These are phyloP conservation scores for Pollenia amentaria DNA, from an alignment of 2,888 invertebrate genomes.

Conservation along the genomic window DNA sequence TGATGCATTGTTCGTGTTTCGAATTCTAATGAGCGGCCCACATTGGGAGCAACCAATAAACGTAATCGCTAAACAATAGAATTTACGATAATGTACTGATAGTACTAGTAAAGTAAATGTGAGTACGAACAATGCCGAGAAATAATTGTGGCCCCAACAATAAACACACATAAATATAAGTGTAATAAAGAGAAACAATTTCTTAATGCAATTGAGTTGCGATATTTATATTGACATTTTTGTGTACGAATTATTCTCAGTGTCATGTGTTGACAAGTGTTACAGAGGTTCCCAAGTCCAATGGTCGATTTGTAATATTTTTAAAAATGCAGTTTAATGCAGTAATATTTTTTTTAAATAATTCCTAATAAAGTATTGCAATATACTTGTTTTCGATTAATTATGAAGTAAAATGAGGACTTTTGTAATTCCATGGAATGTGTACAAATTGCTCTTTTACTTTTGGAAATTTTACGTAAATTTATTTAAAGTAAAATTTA, in stretches of 20 bases:
- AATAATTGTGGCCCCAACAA: conserved; percentile 17
- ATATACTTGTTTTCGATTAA: too few relatives aligned
- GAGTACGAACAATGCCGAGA: not conserved
- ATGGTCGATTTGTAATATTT: too few relatives aligned
- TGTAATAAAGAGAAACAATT: not conserved
- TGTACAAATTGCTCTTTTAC: too few relatives aligned
- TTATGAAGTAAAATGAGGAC: too few relatives aligned
- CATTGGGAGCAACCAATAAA: conserved; percentile 9
- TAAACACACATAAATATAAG: not conserved
- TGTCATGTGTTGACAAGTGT: conserved; percentile 12
- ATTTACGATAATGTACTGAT: conserved; percentile 15
- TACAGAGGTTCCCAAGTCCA: conserved; percentile 5
- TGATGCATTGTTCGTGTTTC: conserved; percentile 50
- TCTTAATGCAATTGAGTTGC: conserved; percentile 32
- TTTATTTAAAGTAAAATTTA: too few relatives aligned
- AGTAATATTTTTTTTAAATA: too few relatives aligned
- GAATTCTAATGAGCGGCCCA: conserved; percentile 62
- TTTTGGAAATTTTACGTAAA: too few relatives aligned
- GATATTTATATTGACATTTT: conserved; percentile 14
- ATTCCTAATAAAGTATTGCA: too few relatives aligned
- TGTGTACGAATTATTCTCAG: not conserved
- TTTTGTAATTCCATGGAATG: too few relatives aligned
- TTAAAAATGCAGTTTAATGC: too few relatives aligned
- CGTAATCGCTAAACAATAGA: conserved; percentile 7
- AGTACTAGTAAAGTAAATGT: not conserved